These are phyloP conservation scores for Toxotes chatareus DNA, from an alignment of 2,113 vertebrate genomes.

Conservation along the genomic window DNA sequence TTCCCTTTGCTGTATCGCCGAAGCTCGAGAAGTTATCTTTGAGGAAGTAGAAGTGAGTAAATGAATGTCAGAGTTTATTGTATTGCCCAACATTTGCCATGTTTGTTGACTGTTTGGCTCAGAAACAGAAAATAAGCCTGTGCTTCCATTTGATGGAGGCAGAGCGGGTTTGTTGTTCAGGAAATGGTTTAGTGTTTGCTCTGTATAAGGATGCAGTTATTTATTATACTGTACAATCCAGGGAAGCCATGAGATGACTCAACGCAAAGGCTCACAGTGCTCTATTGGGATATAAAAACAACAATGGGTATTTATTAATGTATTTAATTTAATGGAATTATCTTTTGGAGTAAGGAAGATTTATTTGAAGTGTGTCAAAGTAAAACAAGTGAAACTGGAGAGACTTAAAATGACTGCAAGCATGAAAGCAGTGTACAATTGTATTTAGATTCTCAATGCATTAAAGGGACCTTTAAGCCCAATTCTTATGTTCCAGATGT, in stretches of 20 bases:
- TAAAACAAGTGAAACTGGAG: not conserved
- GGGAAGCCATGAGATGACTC: not conserved
- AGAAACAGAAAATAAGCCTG: not conserved
- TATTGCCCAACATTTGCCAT: not conserved
- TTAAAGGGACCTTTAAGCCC: constrained; percentile 8
- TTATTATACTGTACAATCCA: constrained; percentile 22
- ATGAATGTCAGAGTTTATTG: constrained; percentile 2
- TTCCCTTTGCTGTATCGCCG: not conserved
- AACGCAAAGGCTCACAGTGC: not conserved
- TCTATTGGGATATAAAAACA: constrained; percentile 2
- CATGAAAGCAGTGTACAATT: not conserved
- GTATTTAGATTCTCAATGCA: not conserved
- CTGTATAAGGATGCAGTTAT: constrained; percentile 1
- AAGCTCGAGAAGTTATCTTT: not conserved
- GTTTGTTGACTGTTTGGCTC: not conserved
- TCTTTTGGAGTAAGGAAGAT: not conserved
- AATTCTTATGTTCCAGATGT: not conserved
- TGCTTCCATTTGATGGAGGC: not conserved
- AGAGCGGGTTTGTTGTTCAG: not conserved
- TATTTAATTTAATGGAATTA: not conserved
- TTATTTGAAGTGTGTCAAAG: not conserved
- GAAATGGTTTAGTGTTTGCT: not conserved
- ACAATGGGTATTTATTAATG: not conserved
- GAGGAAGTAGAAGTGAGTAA: not conserved
- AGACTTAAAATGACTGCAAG: not conserved